Base-by-base conservation (phyloP, 2,888 invertebrate species). In the Asteroscopus sphinx region DNA sequence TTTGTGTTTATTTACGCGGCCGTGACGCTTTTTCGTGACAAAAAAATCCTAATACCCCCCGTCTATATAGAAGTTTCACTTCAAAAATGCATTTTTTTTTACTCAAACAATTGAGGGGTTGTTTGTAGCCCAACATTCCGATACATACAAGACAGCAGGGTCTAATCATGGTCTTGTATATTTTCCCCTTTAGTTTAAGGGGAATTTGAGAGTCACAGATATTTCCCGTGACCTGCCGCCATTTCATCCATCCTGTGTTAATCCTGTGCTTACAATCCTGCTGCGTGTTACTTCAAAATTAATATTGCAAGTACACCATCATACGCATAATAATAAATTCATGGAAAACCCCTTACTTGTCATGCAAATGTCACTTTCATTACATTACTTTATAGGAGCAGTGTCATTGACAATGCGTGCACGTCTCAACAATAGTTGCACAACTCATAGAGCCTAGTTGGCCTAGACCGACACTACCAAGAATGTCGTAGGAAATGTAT, bases 331-430 rank as follows among this genome's bases (percentile, higher is more conserved):
- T 58, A 48, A 69, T 62, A 62, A 62, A 72, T 72, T 75, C 69
- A 72, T 69, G 56, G 61, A 62, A 67, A 75, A 73, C 61, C 53
- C 60, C 64, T 65, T 56, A 65, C 54, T 61, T 41, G 60, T 72
- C 62, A 60, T 63, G 48, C 57, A 65, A 61, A 68, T 68, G 56
- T 75, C 65, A 76, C 76, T 76, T 76, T 76, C 76, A 28, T 71
- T 76, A 46, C 61, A 56, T 56, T 62, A 51, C 64, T 73, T 46
- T 65, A 55, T 49, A 57, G 52, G 68, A 44, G 62, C 51, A 39
- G 47, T 47, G 40, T 49, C 65, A 76, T 76, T 76, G 56, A 41
- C 35, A 67, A 71, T 54, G 54, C 62, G 15, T 11, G 56, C 64
- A 57, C 63, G 76, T 55, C 66, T 64, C 46, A 49, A 46, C 57